Conservation (phyloP, 2,113 vertebrate species). For the Brachirus orientalis region DNA sequence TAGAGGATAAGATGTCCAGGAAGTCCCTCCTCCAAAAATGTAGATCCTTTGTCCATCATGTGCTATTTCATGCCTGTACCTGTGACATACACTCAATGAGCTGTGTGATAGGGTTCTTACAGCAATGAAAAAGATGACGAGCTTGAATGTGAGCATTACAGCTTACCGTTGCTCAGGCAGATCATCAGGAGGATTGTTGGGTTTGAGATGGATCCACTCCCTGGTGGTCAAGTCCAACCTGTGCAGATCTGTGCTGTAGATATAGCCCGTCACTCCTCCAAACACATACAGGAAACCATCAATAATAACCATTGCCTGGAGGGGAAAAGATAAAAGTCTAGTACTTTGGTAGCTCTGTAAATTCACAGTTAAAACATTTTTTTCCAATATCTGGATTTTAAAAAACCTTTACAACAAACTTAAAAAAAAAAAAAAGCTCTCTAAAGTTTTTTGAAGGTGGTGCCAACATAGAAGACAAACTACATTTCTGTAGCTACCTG, state of each 20-base stretch:
- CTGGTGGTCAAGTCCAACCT: constrained; percentile 94
- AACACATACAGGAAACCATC: constrained; percentile 96
- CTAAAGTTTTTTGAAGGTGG: no score
- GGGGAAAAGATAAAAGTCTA: constrained; percentile 4
- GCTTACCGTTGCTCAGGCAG: constrained; percentile 93
- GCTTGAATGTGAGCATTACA: background rate
- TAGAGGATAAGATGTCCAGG: constrained; percentile 97
- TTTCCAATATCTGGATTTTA: background rate
- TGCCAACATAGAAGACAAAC: background rate
- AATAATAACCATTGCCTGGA: constrained; percentile 97
- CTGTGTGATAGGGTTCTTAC: background rate
- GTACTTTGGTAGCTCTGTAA: background rate
- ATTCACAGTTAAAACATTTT: background rate
- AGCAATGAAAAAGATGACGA: background rate
- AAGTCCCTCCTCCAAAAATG: constrained; percentile 96
- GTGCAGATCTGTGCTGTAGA: constrained; percentile 97
- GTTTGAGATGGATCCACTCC: constrained; percentile 96
- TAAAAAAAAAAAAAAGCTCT: no score
- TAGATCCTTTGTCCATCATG: constrained; percentile 96
- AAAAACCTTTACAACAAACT: no score
- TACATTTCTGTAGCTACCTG: constrained; percentile 83
- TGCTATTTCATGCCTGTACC: constrained; percentile 97
- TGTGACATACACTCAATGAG: constrained; percentile 55
- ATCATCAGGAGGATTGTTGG: constrained; percentile 93
- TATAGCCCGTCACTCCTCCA: constrained; percentile 96